Evolutionary conservation across 2,797 vertebrate genomes (phyloP), one percentile per base, ranked within the genome.

Genomic region (Sebastolobus alascanus): DNA sequence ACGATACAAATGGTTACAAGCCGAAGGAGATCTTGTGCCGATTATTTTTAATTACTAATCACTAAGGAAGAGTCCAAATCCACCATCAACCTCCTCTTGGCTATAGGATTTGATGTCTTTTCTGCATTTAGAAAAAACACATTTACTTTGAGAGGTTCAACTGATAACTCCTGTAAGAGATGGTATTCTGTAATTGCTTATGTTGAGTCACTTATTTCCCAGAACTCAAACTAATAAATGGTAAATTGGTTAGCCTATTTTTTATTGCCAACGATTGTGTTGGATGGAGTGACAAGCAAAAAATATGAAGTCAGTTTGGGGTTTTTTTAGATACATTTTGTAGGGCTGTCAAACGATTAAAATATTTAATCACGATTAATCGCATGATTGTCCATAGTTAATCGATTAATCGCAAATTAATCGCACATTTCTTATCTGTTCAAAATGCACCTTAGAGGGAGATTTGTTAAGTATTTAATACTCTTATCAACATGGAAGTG

Each of bases 1-100:
- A 80, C 12, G 4, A 60, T 67, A 63, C 25, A 68, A 71, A 80
- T 27, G 8, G 50, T 67, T 54, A 25, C 5, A 58, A 46, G 10
- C 64, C 70, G 2, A 54, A 58, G 37, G 68, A 65, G 2, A 33
- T 35, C 29, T 50, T n/a, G 3, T 25, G 18, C 29, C 22, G 5
- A 60, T 35, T 46, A 58, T 68, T 2, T 56, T 68, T 4, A 56
- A 33, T 68, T 25, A 18, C 31, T 43, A 22, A 43, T 55, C 22
- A 58, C 31, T 10, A 9, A 18, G 1, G 13, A 40, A 77, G 4
- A 72, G 40, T 54, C 1, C n/a, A 76, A 64, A n/a, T 50, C 13
- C 25, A 59, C 5, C 31, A 12, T 33, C 5, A 59, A 22, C 25
- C 10, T 25, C 22, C 20, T 60, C 63, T 14, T 50, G 13, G 25